phyloP scores from a whole-genome alignment of 2,797 vertebrate species.

The Poeciliopsis presidionis region DNA sequence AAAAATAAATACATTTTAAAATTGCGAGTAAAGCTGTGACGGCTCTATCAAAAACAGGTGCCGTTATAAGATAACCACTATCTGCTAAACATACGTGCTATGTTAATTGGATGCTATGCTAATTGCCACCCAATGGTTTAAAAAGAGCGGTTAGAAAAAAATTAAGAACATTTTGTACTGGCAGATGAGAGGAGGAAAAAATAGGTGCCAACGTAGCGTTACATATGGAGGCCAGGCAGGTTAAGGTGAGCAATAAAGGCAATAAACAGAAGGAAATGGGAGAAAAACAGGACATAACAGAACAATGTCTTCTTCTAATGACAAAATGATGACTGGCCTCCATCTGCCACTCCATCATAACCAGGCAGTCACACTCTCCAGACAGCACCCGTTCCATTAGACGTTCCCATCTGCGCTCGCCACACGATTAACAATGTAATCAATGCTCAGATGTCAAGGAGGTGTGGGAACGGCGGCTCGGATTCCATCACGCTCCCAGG shows the following conservation, averaged over 20 bases:
- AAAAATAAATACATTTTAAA: background rate
- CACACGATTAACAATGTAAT: constrained; percentile 45
- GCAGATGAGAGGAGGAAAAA: constrained; percentile 34
- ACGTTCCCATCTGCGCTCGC: constrained; percentile 74
- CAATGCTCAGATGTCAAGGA: constrained; percentile 56
- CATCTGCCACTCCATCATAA: constrained; percentile 76
- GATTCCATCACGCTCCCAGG: constrained; percentile 49
- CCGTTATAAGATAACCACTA: background rate
- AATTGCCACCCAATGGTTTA: background rate
- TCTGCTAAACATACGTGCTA: background rate
- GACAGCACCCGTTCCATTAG: constrained; percentile 78
- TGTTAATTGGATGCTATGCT: background rate
- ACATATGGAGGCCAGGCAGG: constrained; percentile 14
- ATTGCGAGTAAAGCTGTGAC: constrained; percentile 1
- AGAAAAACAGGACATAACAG: constrained; percentile 28
- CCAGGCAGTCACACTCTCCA: constrained; percentile 68
- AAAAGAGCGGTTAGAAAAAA: constrained; percentile 21
- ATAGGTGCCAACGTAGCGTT: constrained; percentile 45
- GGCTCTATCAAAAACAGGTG: background rate
- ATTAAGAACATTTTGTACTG: constrained; percentile 19
- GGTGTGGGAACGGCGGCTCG: constrained; percentile 57
- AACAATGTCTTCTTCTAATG: constrained; percentile 62
- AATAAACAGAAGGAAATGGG: constrained; percentile 5
- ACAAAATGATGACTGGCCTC: constrained; percentile 69
- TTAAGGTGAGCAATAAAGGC: constrained; percentile 18